Percentiles rank a stretch among this genome's conserved stretches.
These are phyloP conservation scores for Orthosia incerta DNA, from an alignment of 2,888 invertebrate genomes.

Conservation along the genomic window DNA sequence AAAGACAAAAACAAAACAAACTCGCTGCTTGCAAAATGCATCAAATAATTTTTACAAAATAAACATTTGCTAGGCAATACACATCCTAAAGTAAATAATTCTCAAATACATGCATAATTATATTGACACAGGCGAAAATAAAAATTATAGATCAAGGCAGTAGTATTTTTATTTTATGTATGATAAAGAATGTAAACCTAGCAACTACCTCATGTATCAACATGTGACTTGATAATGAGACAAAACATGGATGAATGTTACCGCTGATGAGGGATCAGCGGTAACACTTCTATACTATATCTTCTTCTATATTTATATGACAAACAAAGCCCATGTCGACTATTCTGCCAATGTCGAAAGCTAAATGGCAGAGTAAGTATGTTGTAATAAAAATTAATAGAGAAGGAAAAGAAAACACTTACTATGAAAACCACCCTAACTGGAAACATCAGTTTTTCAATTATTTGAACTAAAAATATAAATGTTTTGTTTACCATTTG, in stretches of 20 bases:
- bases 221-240: background rate
- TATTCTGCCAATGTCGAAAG: too few species aligned
- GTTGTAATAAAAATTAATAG: too few species aligned
- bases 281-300: too few species aligned
- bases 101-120: background rate
- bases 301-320: too few species aligned
- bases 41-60: background rate
- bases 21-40: conserved; percentile 4
- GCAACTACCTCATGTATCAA: background rate
- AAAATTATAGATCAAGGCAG: background rate
- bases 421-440: too few species aligned
- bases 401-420: too few species aligned
- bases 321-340: too few species aligned
- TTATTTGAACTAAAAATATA: background rate
- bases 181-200: background rate
- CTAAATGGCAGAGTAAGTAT: too few species aligned
- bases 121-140: background rate
- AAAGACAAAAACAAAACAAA: background rate
- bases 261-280: too few species aligned
- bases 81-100: background rate
- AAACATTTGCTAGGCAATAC: conserved; percentile 25
- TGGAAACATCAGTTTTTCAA: background rate
- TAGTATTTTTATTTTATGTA: background rate
- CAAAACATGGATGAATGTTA: background rate
- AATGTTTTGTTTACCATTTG: background rate